Base-by-base conservation (phyloP, 2,888 invertebrate genomes). In the Agrochola lota region DNA sequence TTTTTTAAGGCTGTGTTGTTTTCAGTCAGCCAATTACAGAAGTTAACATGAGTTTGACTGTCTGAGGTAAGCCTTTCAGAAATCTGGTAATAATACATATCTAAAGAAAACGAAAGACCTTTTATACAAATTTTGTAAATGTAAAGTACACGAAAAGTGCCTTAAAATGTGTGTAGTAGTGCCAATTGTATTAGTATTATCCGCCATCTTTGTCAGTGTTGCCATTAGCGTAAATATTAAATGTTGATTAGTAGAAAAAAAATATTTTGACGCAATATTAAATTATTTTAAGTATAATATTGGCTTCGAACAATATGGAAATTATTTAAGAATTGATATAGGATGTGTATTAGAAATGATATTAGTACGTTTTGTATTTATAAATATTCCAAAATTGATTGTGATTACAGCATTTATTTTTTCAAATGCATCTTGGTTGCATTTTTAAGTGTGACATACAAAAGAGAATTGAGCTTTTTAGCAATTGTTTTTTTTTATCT, bases 151-250 rank as follows among this genome's bases (percentile, higher is more conserved):
- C 67, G 55, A 80, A 77, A 87, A 79, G 87, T 86, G 83, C 82
- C 89, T 86, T 78, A 69, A n/a, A 35, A 79, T 63, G 69, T 52
- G 68, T 72, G 70, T 71, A 71, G 43, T 72, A 69, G 80, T 78
- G 80, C 74, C 77, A 76, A 84, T 80, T 68, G 74, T 79, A 72
- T 74, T 57, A 66, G 69, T 76, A 70, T 64, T 63, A 78, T 62
- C 66, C 64, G 73, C 83, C 72, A 83, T 75, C 23, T 55, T 71
- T 55, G 66, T 66, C 73, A 81, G 63, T 81, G 83, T 89, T 90
- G 90, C 90, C 90, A 87, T 81, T 90, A 86, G 79, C 46, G 62
- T 85, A 79, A 84, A 85, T 83, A 70, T 84, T 71, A 69, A 84
- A 81, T 72, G 84, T 86, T 87, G 77, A 78, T 67, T 84, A 80